Evolutionary conservation across 2,888 invertebrate species (phyloP).

Genomic region (Macrosoma leucophasiata): DNA sequence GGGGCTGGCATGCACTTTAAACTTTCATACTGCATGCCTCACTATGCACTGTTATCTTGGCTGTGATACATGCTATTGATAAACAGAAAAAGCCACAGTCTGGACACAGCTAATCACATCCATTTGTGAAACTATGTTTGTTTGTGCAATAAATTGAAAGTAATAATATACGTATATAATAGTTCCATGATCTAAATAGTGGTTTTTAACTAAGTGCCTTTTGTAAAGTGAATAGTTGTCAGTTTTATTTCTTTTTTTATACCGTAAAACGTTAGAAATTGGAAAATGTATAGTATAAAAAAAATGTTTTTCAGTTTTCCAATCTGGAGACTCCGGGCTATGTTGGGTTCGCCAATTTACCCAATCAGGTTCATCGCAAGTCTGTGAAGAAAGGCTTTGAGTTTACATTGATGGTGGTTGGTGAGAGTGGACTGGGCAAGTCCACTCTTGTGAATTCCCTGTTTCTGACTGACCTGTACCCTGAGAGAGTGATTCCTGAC

Average conservation of each 20-base stretch:
- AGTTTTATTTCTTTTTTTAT: too few species aligned
- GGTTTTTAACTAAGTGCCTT: too few species aligned
- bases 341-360: conserved; percentile 95
- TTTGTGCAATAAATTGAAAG: not conserved
- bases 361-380: conserved; percentile 97
- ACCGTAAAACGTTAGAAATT: not conserved
- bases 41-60: too few species aligned
- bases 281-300: not conserved
- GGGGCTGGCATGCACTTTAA: too few species aligned
- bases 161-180: not conserved
- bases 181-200: not conserved
- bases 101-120: not conserved
- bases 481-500: conserved; percentile 91
- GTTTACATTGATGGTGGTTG: conserved; percentile 97
- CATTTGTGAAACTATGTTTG: not conserved
- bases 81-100: too few species aligned
- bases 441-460: conserved; percentile 96
- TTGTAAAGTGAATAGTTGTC: too few species aligned
- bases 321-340: conserved; percentile 91
- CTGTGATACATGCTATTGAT: too few species aligned
- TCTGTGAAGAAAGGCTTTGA: conserved; percentile 98
- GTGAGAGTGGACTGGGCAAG: conserved; percentile 94
- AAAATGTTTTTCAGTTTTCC: conserved; percentile 78
- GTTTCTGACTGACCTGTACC: conserved; percentile 95
- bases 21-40: too few species aligned